Percentiles rank a stretch among this genome's conserved stretches.
These are phyloP conservation scores for Coranthus polyacanthus DNA, from an alignment of 2,797 vertebrate species.

Conservation along the genomic window DNA sequence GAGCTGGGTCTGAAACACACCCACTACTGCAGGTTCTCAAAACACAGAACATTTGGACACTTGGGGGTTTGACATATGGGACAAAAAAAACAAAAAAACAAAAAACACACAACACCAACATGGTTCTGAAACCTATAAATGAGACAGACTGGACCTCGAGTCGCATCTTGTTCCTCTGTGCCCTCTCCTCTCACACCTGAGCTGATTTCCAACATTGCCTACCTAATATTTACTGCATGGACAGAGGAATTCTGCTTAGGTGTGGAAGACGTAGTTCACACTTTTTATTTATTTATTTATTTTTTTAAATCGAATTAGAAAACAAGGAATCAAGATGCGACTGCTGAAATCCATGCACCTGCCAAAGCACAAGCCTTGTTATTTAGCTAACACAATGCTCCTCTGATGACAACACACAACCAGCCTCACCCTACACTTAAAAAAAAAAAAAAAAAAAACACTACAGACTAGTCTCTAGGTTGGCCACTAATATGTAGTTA, in stretches of 20 bases:
- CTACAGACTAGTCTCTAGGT: slow-evolving; percentile 32
- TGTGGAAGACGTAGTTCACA: slow-evolving; percentile 31
- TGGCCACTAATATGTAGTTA: slow-evolving; percentile 41
- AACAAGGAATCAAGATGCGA: slow-evolving; percentile 61
- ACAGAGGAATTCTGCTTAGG: slow-evolving; percentile 13
- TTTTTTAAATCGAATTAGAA: background rate
- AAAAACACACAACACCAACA: slow-evolving; percentile 58
- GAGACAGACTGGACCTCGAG: slow-evolving; percentile 48
- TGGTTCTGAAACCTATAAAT: slow-evolving; percentile 31
- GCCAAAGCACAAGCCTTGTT: slow-evolving; percentile 46
- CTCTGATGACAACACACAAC: slow-evolving; percentile 34
- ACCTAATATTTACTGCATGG: no score
- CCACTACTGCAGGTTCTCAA: slow-evolving; percentile 40
- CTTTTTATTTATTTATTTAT: slow-evolving; percentile 11
- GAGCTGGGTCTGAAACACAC: slow-evolving; percentile 24
- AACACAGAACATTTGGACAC: slow-evolving; percentile 51
- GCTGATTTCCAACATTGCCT: slow-evolving; percentile 17
- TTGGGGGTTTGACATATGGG: slow-evolving; percentile 24
- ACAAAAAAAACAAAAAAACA: no score
- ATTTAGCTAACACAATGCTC: slow-evolving; percentile 21
- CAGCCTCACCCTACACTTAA: slow-evolving; percentile 31
- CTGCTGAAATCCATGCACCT: slow-evolving; percentile 53
- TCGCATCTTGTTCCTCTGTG: slow-evolving; percentile 61
- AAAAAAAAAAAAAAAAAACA: background rate
- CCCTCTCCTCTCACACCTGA: slow-evolving; percentile 30